Conservation (phyloP, 2,797 vertebrate genomes). For the Chelonia mydas region DNA sequence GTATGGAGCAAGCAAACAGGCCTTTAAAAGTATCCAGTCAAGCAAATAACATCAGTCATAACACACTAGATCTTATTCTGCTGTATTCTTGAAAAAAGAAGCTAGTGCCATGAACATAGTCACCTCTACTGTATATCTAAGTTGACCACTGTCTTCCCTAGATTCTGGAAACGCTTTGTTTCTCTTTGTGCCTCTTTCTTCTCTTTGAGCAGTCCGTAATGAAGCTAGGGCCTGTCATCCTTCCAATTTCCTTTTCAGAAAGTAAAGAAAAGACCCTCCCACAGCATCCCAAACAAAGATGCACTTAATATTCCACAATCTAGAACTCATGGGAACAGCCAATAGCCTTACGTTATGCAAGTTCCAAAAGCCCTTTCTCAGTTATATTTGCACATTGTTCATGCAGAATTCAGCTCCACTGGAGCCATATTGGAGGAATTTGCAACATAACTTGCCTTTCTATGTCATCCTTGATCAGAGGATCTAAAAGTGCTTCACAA, state of each 20-base stretch:
- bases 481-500: neutral
- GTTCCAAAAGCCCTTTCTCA: fast-evolving
- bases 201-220: neutral
- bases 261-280: neutral
- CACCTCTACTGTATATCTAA: neutral
- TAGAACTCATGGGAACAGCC: neutral
- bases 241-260: neutral
- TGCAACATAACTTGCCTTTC: fast-evolving
- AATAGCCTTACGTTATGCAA: neutral
- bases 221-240: neutral
- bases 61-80: neutral
- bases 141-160: neutral
- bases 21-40: conserved; percentile 1
- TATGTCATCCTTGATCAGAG: neutral
- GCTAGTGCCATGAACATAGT: neutral
- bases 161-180: neutral
- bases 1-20: neutral
- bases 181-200: neutral
- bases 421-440: neutral
- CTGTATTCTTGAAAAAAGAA: neutral
- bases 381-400: neutral
- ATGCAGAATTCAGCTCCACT: neutral
- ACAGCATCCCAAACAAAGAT: neutral
- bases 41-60: neutral
- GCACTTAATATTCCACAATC: neutral